phyloP scores from a whole-genome alignment of 2,888 invertebrate species.

The Phyto melanocephala region DNA sequence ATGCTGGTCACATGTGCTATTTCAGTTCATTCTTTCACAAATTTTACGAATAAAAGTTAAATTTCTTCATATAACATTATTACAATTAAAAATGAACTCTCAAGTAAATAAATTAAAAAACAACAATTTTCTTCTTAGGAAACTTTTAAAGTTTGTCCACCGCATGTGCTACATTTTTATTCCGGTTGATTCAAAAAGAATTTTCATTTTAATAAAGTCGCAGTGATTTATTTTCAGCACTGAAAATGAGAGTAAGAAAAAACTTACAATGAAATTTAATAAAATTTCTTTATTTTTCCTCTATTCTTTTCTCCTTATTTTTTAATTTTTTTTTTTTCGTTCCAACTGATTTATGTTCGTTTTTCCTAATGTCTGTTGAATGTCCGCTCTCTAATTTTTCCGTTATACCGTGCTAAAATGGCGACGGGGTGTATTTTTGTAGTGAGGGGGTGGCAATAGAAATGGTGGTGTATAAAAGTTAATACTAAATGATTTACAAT shows the following conservation, averaged over 20 bases:
- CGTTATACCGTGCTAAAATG: neutral
- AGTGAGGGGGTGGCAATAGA: no score
- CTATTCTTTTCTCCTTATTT: neutral
- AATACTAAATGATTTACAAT: slow-evolving; percentile 63
- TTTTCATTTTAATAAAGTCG: slow-evolving; percentile 38
- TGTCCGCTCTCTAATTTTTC: neutral
- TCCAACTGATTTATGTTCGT: slow-evolving; percentile 28
- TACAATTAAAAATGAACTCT: no score
- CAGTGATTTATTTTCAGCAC: slow-evolving; percentile 11
- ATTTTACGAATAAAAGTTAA: no score
- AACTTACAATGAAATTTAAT: neutral
- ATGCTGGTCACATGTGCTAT: no score
- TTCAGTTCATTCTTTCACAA: no score
- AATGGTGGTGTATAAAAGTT: slow-evolving; percentile 39
- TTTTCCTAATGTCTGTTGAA: slow-evolving; percentile 21
- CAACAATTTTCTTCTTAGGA: no score
- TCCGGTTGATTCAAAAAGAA: neutral
- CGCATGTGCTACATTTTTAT: no score
- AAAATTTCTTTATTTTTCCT: slow-evolving; percentile 24
- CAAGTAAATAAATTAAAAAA: no score
- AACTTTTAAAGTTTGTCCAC: no score
- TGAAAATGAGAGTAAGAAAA: neutral
- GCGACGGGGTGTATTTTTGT: no score
- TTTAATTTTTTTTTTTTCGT: neutral
- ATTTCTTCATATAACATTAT: no score